Percentiles rank a stretch among this genome's conserved stretches.
These are phyloP conservation scores for Melanophora roralis DNA, from an alignment of 2,888 invertebrate genomes.

Conservation along the genomic window DNA sequence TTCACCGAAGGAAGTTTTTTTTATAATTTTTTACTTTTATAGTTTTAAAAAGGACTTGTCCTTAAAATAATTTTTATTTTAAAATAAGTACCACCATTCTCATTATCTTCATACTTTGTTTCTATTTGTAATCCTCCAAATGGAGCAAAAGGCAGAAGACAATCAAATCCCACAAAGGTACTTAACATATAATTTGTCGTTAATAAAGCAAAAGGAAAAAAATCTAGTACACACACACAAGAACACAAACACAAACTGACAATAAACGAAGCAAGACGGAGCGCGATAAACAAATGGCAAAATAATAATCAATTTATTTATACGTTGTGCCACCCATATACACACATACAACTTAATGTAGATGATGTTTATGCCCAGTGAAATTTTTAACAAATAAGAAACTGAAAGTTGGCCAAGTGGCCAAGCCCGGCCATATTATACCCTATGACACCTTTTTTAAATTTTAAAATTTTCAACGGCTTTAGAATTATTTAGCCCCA, in stretches of 20 bases:
- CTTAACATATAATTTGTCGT: conserved; percentile 48
- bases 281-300: not conserved
- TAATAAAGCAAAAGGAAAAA: conserved; percentile 21
- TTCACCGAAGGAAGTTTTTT: too few species aligned
- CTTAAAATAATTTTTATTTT: not conserved
- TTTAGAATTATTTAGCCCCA: too few species aligned
- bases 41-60: too few species aligned
- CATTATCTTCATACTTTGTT: not conserved
- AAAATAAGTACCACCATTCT: not conserved
- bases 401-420: too few species aligned
- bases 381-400: too few species aligned
- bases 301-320: conserved; percentile 2
- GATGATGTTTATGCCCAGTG: too few species aligned
- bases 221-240: not conserved
- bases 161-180: conserved; percentile 51
- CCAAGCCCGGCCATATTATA: too few species aligned
- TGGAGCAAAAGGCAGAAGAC: conserved; percentile 22
- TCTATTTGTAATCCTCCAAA: not conserved
- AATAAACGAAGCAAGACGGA: not conserved
- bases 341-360: not conserved
- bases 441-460: too few species aligned
- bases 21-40: too few species aligned
- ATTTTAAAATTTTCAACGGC: too few species aligned
- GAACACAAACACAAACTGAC: not conserved
- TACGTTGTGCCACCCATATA: not conserved